Evolutionary conservation across 2,797 vertebrate species (phyloP).

Genomic region (Alectoris magna): DNA sequence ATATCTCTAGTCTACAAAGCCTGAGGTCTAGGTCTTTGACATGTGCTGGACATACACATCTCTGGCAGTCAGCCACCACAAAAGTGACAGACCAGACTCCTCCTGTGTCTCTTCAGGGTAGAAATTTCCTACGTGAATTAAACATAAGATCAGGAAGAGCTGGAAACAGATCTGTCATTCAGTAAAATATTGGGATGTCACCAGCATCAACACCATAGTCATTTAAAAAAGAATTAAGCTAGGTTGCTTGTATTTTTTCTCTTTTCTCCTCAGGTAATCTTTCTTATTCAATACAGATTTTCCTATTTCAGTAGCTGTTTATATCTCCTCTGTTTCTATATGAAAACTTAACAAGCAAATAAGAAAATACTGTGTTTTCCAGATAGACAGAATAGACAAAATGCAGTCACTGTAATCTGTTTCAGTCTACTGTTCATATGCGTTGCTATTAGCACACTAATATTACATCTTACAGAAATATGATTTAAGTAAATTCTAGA

Average conservation of each 20-base stretch:
- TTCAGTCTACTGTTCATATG: not conserved
- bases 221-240: not conserved
- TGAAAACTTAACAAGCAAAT: conserved; percentile 23
- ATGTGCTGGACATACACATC: not conserved
- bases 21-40: not conserved
- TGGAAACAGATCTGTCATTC: not conserved
- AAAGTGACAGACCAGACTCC: not conserved
- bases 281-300: conserved; percentile 31
- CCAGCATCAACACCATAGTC: not conserved
- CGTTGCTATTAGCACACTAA: not conserved
- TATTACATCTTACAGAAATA: not conserved
- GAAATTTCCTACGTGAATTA: not conserved
- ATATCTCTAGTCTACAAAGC: not conserved
- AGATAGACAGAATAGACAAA: not conserved
- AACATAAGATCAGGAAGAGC: not conserved
- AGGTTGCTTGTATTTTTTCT: not conserved
- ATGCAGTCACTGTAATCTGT: not conserved
- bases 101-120: not conserved
- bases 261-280: not conserved
- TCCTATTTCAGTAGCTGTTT: conserved; percentile 30
- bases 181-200: not conserved
- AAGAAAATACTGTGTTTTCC: not conserved
- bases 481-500: not conserved
- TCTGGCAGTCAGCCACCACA: not conserved
- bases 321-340: conserved; percentile 3